These are phyloP conservation scores for Dysmachus trigonus DNA, from an alignment of 2,888 invertebrate species.

Conservation along the genomic window DNA sequence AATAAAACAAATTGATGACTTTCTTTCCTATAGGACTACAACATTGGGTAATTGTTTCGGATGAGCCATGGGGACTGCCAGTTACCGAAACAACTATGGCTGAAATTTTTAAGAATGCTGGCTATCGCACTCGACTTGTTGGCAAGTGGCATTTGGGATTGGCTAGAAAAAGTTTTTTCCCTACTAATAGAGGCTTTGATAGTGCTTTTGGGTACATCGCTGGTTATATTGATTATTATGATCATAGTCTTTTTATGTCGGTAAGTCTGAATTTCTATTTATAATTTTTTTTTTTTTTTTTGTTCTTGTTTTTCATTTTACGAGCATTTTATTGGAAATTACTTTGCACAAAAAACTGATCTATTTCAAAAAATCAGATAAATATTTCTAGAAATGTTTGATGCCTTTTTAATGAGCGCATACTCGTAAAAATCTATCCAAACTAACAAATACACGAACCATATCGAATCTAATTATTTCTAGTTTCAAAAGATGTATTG, in stretches of 20 bases:
- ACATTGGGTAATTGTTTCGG: slow-evolving; percentile 72
- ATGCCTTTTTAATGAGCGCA: too few species aligned
- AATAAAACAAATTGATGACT: neutral
- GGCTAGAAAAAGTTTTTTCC: slow-evolving; percentile 70
- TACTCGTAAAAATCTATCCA: too few species aligned
- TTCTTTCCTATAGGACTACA: slow-evolving; percentile 72
- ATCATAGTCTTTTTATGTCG: slow-evolving; percentile 67
- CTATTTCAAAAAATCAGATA: too few species aligned
- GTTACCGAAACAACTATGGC: slow-evolving; percentile 75
- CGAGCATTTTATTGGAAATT: too few species aligned
- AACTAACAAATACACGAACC: too few species aligned
- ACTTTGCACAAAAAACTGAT: too few species aligned
- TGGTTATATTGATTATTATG: slow-evolving; percentile 83
- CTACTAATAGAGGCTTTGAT: slow-evolving; percentile 79
- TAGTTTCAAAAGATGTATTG: too few species aligned
- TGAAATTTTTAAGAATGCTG: slow-evolving; percentile 73
- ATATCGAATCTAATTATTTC: too few species aligned
- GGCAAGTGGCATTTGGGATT: slow-evolving; percentile 95
- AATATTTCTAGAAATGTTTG: too few species aligned
- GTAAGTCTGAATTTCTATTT: slow-evolving; percentile 52
- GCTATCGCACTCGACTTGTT: slow-evolving; percentile 82
- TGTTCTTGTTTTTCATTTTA: too few species aligned
- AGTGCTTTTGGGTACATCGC: slow-evolving; percentile 86
- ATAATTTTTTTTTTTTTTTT: neutral
- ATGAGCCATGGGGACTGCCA: slow-evolving; percentile 78